Percentiles rank a stretch among this genome's conserved stretches.
Conservation (phyloP, 2,797 vertebrate genomes). For the Lindbergichthys nudifrons region DNA sequence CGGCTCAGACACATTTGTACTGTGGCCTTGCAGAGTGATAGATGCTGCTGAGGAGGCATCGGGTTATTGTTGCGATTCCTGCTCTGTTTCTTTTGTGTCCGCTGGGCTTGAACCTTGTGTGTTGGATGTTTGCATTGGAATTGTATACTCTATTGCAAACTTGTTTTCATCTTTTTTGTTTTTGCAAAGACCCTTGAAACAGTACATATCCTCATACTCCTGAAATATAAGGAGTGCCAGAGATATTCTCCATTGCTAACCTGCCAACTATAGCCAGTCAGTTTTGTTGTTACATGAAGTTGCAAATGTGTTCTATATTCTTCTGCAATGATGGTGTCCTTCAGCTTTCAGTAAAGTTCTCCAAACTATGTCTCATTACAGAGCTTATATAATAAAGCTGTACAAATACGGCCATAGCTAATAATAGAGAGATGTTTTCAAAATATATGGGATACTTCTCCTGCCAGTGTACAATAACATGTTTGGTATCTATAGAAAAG, state of each 20-base stretch:
- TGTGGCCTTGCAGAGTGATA: conserved; percentile 68
- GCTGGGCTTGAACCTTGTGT: conserved; percentile 30
- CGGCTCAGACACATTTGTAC: conserved; percentile 68
- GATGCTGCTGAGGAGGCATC: conserved; percentile 60
- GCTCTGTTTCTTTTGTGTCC: conserved; percentile 54
- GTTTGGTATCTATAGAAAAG: not conserved
- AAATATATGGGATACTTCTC: not conserved
- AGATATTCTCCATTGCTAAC: too few relatives aligned
- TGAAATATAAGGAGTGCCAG: not conserved
- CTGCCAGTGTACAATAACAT: not conserved
- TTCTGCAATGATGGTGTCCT: too few relatives aligned
- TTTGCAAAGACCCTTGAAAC: not conserved
- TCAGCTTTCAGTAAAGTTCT: too few relatives aligned
- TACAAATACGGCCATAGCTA: too few relatives aligned
- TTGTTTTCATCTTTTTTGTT: not conserved
- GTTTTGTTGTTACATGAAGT: too few relatives aligned
- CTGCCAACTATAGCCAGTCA: too few relatives aligned
- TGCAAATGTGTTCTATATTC: too few relatives aligned
- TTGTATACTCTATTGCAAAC: conserved; percentile 11
- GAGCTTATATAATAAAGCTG: too few relatives aligned
- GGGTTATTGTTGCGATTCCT: conserved; percentile 53
- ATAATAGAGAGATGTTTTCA: not conserved
- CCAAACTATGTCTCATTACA: too few relatives aligned
- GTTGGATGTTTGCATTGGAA: conserved; percentile 8
- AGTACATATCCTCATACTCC: not conserved